phyloP scores from a whole-genome alignment of 2,113 vertebrate species.

The Centrocercus urophasianus region DNA sequence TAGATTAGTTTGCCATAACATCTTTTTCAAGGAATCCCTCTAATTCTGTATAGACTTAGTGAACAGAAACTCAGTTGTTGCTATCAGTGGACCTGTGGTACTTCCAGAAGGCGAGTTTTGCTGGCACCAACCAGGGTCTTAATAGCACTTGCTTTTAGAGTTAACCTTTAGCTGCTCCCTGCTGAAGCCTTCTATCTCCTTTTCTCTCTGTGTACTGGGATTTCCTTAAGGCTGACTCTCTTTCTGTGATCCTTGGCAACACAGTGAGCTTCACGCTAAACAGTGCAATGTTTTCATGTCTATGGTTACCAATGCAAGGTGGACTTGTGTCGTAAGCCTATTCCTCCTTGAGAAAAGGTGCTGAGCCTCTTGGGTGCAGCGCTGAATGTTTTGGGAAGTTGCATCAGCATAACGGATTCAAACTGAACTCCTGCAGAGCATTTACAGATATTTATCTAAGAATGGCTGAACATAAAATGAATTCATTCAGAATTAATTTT shows the following conservation, averaged over 20 bases:
- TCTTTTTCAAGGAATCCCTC: neutral
- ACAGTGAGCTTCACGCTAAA: neutral
- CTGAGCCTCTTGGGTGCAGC: neutral
- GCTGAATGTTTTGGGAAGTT: neutral
- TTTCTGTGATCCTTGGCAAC: neutral
- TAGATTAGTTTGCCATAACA: neutral
- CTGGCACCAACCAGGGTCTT: neutral
- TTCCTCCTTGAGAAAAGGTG: neutral
- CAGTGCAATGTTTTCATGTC: neutral
- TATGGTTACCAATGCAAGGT: neutral
- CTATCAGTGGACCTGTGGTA: neutral
- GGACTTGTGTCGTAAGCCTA: neutral
- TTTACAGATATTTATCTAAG: fast-evolving
- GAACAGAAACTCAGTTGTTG: neutral
- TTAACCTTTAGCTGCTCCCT: neutral
- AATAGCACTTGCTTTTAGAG: neutral
- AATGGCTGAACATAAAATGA: neutral
- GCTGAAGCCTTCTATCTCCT: neutral
- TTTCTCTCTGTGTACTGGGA: neutral
- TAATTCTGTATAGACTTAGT: neutral
- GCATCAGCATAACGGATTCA: neutral
- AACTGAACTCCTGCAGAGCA: neutral
- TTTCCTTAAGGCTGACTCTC: neutral
- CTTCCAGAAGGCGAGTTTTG: neutral
- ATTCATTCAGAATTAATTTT: neutral